Conservation (phyloP, 2,113 vertebrate genomes). For the Pyrgilauda ruficollis region DNA sequence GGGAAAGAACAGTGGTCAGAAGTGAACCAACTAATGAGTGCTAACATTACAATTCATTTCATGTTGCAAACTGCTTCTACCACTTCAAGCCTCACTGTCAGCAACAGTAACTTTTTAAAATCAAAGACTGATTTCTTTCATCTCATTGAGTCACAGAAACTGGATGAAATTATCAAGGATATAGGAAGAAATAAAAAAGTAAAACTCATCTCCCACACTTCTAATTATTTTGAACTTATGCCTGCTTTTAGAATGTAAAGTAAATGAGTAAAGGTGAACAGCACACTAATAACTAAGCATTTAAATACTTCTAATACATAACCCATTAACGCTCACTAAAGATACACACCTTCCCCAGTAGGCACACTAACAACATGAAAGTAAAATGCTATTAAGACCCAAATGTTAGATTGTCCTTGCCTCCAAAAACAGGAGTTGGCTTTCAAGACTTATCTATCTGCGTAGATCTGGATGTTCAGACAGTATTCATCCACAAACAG, state of each 20-base stretch:
- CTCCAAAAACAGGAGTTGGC: not conserved
- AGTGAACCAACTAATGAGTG: not conserved
- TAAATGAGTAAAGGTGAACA: not conserved
- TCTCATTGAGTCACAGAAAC: not conserved
- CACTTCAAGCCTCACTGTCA: not conserved
- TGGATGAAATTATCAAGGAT: not conserved
- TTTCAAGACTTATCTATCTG: not conserved
- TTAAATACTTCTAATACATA: not conserved
- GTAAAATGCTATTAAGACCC: not conserved
- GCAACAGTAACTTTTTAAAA: not conserved
- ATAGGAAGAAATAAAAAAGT: not conserved
- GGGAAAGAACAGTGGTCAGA: not conserved
- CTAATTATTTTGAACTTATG: not conserved
- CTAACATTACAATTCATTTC: not conserved
- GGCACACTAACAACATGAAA: not conserved
- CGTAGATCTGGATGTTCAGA: not conserved
- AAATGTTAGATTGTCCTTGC: not conserved
- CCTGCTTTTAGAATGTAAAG: not conserved
- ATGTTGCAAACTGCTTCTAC: not conserved
- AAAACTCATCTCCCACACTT: not conserved
- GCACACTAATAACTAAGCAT: not conserved
- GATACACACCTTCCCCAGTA: not conserved
- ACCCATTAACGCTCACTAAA: not conserved
- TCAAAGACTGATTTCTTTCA: not conserved
- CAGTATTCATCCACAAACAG: not conserved